These are phyloP conservation scores for Brassicogethes aeneus DNA, from an alignment of 2,888 invertebrate species.

Conservation along the genomic window DNA sequence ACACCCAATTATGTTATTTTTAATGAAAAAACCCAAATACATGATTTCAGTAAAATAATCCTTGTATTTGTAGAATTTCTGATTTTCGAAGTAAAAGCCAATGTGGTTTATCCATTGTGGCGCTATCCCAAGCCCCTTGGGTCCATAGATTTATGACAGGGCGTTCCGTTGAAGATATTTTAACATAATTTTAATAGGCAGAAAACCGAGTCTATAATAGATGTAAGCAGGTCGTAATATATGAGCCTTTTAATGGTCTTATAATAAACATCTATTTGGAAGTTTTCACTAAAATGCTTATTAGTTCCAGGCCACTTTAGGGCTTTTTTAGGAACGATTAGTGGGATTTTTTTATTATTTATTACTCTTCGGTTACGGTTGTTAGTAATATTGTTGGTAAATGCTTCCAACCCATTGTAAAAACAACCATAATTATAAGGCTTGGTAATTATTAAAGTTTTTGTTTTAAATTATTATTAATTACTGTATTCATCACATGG, in stretches of 20 bases:
- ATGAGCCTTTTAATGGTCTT: slow-evolving; percentile 35
- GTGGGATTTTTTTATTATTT: not conserved
- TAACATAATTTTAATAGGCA: slow-evolving; percentile 33
- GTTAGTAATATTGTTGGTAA: not conserved
- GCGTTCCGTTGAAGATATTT: slow-evolving; percentile 32
- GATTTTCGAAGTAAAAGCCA: too few relatives aligned
- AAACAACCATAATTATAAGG: not conserved
- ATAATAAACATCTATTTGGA: slow-evolving; percentile 35
- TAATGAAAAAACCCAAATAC: too few relatives aligned
- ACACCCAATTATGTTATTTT: too few relatives aligned
- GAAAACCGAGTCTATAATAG: slow-evolving; percentile 24
- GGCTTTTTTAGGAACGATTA: not conserved
- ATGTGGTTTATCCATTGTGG: not conserved
- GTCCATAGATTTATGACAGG: slow-evolving; percentile 28
- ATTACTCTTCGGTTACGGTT: not conserved
- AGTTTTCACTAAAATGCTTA: slow-evolving; percentile 32
- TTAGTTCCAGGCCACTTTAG: slow-evolving; percentile 17
- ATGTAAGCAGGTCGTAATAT: slow-evolving; percentile 32
- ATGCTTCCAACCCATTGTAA: not conserved
- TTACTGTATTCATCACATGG: too few relatives aligned
- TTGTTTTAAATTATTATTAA: too few relatives aligned
- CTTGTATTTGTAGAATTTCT: too few relatives aligned
- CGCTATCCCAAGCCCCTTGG: not conserved
- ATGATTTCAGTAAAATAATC: too few relatives aligned
- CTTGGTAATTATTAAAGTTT: too few relatives aligned